Evolutionary conservation across 2,888 invertebrate species (phyloP), one percentile per base, ranked within the genome.

Genomic region (Ditylenchus weischeri): DNA sequence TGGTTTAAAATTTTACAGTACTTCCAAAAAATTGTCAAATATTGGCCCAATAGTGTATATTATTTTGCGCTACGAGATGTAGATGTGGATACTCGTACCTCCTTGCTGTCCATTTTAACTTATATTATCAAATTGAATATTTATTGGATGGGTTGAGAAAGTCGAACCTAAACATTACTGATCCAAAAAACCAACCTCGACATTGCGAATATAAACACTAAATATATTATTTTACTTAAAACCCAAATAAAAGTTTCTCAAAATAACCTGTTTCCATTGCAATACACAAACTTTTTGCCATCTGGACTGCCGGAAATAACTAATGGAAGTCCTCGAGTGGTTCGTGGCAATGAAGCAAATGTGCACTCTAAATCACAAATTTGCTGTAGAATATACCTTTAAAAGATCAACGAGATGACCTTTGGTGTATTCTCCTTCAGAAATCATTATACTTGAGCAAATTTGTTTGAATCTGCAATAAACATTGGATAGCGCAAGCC

Each of bases 281-380:
- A 90, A 84, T 98, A 98, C 63, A 98, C 88, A 85, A 98, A 92
- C 83, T 91, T 94, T 83, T 91, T 91, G 62, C 95, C 95, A 85
- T 95, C 94, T 4, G 96, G 95, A 86, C 95, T 95, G 51, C 90
- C 90, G 68, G 93, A 75, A 79, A 98, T 86, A 65, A 96, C 94
- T 77, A 96, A 88, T 50, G 95, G 93, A 77, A 91, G 90, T 43
- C 96, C 98, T 78, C 98, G 88, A 83, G 90, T 90, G 64, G 98
- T 98, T 81, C 91, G 89, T 69, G 98, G 98, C 83, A 98, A 86
- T 66, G 93, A 90, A 73, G 95, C 91, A 86, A 91, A 94, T 21
- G 71, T 75, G 59, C 50, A 50, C 19, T 72, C 72, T 74, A 6
- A 57, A 72, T 19, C 35, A 61, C 0, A 59, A n/a, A 59, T 21